Conservation (phyloP, 1,140 invertebrate species). For the Spodoptera frugiperda region DNA sequence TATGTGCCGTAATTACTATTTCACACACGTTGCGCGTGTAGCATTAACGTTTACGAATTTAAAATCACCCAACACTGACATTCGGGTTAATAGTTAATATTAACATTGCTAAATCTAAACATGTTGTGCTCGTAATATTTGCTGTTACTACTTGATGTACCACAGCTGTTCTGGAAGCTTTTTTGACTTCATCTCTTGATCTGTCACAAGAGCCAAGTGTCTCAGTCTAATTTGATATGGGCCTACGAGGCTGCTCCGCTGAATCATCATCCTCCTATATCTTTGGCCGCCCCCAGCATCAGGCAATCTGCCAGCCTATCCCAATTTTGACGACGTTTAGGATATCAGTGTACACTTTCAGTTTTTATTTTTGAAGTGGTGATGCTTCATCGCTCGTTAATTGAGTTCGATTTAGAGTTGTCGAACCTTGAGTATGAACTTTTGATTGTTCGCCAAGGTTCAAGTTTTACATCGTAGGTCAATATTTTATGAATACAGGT, state of each 20-base stretch:
- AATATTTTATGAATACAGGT: constrained; percentile 8
- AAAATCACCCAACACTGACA: constrained; percentile 36
- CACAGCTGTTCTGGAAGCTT: background rate
- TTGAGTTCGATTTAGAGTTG: background rate
- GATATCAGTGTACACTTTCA: background rate
- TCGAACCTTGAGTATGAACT: constrained; percentile 32
- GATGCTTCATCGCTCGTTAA: background rate
- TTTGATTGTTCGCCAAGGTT: constrained; percentile 26
- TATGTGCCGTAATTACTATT: constrained; percentile 42
- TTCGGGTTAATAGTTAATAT: constrained; percentile 12
- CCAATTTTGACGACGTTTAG: constrained; percentile 6
- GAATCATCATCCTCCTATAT: constrained; percentile 28
- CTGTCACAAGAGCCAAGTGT: constrained; percentile 14
- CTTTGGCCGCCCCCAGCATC: constrained; percentile 16
- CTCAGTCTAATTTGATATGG: constrained; percentile 21
- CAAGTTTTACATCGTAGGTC: constrained; percentile 10
- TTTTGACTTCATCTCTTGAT: constrained; percentile 14
- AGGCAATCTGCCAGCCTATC: constrained; percentile 30
- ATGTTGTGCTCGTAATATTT: background rate
- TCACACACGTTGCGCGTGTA: constrained; percentile 41
- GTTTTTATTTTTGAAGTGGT: background rate
- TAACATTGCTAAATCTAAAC: constrained; percentile 18
- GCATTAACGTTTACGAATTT: constrained; percentile 44
- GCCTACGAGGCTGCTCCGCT: constrained; percentile 28
- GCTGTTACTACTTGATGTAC: background rate